A percentile compares a stretch with the other conserved stretches of the same genome.
These are phyloP conservation scores for human DNA, from an alignment of 2,113 vertebrate genomes.

Conservation along the genomic window GRCh38 chr18:62126001-62126500, in stretches of 20 bases:
- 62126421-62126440: neutral
- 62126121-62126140: neutral
- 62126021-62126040: neutral
- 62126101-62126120: neutral
- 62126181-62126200: neutral
- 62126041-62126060: neutral
- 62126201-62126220: neutral
- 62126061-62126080: neutral
- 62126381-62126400: neutral
- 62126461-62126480: too few relatives aligned
- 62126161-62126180: neutral
- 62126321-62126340: neutral
- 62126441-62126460: neutral
- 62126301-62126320: neutral
- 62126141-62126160: neutral
- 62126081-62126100: neutral
- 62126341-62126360: neutral
- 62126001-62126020: neutral
- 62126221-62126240: neutral
- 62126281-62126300: neutral
- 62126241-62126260: neutral
- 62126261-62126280: neutral
- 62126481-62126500: neutral
- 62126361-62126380: neutral
- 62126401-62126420: neutral